phyloP scores from a whole-genome alignment of 1,140 invertebrate species.

The Saccostrea cuccullata region DNA sequence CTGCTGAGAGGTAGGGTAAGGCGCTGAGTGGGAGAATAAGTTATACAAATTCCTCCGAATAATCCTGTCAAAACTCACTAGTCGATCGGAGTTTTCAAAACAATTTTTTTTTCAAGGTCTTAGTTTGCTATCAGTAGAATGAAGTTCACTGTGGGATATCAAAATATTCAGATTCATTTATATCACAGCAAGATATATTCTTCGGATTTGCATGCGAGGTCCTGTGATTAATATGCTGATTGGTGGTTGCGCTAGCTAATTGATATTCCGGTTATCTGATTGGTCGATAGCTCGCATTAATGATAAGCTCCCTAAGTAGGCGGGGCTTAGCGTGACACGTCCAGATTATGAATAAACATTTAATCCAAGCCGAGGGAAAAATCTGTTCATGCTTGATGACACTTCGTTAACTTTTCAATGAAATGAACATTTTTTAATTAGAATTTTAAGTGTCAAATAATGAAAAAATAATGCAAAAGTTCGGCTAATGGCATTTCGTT shows the following conservation, averaged over 20 bases:
- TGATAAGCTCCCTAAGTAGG: constrained; percentile 27
- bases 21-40: constrained; percentile 20
- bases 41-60: constrained; percentile 37
- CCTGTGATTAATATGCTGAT: constrained; percentile 42
- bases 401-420: not conserved
- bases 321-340: constrained; percentile 43
- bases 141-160: constrained; percentile 50
- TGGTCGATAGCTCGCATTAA: constrained; percentile 35
- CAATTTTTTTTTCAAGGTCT: constrained; percentile 44
- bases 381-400: not conserved
- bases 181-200: constrained; percentile 39
- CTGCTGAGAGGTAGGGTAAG: constrained; percentile 35
- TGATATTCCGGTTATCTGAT: constrained; percentile 38
- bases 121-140: constrained; percentile 41
- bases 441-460: not conserved
- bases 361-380: constrained; percentile 24
- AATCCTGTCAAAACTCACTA: constrained; percentile 38
- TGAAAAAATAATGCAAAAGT: not conserved
- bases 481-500: not conserved
- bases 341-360: constrained; percentile 24
- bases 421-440: not conserved
- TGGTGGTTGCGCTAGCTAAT: constrained; percentile 1
- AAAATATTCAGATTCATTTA: constrained; percentile 43
- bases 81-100: constrained; percentile 24
- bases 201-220: constrained; percentile 41